phyloP scores from a whole-genome alignment of 2,888 invertebrate genomes.

The Pteria penguin region DNA sequence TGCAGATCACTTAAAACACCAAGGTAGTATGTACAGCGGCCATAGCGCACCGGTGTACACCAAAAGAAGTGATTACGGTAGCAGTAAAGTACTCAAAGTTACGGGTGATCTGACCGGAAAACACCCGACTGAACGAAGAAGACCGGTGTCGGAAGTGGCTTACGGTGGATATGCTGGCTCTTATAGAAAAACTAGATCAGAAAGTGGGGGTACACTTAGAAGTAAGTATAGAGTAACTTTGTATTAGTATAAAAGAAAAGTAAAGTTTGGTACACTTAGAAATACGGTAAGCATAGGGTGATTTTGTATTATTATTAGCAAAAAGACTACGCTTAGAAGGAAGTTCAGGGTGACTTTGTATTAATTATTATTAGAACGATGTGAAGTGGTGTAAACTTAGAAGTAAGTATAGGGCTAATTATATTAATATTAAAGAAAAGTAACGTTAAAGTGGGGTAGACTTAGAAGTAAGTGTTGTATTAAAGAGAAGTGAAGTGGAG shows the following conservation, averaged over 20 bases:
- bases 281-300: too few relatives aligned
- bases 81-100: constrained; percentile 66
- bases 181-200: constrained; percentile 57
- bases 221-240: constrained; percentile 57
- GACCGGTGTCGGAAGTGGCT: constrained; percentile 65
- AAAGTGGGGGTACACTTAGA: constrained; percentile 65
- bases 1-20: constrained; percentile 67
- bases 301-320: too few relatives aligned
- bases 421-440: too few relatives aligned
- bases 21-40: constrained; percentile 70
- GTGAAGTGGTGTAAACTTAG: too few relatives aligned
- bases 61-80: constrained; percentile 57
- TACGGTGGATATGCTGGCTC: constrained; percentile 53
- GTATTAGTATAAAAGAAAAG: neutral
- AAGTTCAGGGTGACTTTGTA: too few relatives aligned
- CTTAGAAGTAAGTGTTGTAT: too few relatives aligned
- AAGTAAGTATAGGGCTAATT: too few relatives aligned
- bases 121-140: constrained; percentile 58
- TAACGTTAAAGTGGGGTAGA: too few relatives aligned
- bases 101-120: constrained; percentile 73
- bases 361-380: too few relatives aligned
- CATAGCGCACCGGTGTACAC: constrained; percentile 68
- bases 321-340: too few relatives aligned
- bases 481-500: too few relatives aligned
- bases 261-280: too few relatives aligned